Evolutionary conservation across 2,113 vertebrate genomes (phyloP).

Genomic region (Notothenia rossii): DNA sequence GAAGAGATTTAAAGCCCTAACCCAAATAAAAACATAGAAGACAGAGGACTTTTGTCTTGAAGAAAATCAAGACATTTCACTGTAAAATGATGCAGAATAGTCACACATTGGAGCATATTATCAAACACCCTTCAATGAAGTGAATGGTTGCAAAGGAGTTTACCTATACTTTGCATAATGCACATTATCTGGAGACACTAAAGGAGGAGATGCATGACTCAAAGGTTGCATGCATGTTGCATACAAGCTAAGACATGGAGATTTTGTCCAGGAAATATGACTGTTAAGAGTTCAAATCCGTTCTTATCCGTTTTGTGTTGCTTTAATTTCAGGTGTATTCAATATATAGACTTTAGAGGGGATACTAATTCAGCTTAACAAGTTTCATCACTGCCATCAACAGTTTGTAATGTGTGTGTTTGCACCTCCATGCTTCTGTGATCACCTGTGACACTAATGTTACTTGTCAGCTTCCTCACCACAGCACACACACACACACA

Average conservation of each 20-base stretch:
- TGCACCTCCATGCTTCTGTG: conserved; percentile 52
- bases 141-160: no score
- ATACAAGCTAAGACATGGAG: not conserved
- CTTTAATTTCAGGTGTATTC: not conserved
- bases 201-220: not conserved
- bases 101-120: no score
- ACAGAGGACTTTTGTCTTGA: no score
- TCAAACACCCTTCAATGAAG: no score
- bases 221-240: not conserved
- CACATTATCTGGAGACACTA: not conserved
- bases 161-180: no score
- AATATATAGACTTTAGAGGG: not conserved
- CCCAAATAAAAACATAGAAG: no score
- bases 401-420: conserved; percentile 5
- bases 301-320: no score
- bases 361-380: conserved; percentile 24
- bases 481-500: conserved; percentile 45
- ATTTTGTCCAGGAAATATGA: no score
- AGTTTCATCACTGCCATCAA: not conserved
- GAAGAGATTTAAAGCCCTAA: no score
- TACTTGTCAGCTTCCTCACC: conserved; percentile 63
- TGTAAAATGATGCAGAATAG: no score
- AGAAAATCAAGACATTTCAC: no score
- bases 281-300: no score
- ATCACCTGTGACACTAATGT: conserved; percentile 63